Base-by-base conservation (phyloP, 2,888 invertebrate species). In the Macaria liturata region DNA sequence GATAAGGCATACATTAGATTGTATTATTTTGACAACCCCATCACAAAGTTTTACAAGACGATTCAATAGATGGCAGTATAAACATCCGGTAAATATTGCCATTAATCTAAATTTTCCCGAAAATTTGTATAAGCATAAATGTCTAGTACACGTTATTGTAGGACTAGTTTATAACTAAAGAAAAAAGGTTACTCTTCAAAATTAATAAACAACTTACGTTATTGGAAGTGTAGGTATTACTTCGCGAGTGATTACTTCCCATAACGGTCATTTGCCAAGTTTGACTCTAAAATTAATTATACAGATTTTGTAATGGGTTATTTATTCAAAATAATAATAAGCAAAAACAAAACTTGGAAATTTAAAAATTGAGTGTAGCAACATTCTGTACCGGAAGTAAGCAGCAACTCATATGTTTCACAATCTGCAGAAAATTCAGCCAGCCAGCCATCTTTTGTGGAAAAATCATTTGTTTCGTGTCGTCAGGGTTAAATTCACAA, bases 391-490 rank as follows among this genome's bases (percentile, higher is more conserved):
- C 88, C 88, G 88, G 88, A 89, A 85, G 85, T 84, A 85, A 84
- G 83, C 79, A 83, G 83, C 83, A 86, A 81, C 88, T 90, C 91
- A 88, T 87, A 91, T 87, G 91, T 91, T 89, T 91, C 90, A 86
- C 91, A 90, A 88, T 86, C 91, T 88, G 88, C 85, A 81, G 83
- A 88, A 88, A 88, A 88, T 80, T 88, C 88, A 91, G 91, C 93
- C 94, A 91, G 91, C 93, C 94, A 94, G 95, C 95, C 95, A 95
- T 95, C 94, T 95, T 95, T 94, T 93, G 93, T 93, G 83, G 88
- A 90, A 93, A 93, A 93, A 94, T 93, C 93, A 93, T 94, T 94
- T 94, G 93, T 94, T 94, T 94, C 94, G 93, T 94, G 93, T 93
- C 93, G 92, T 93, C 93, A 93, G 93, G 93, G 93, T 95, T 94